Conservation (phyloP, 2,888 invertebrate species). For the Phengaris alcon region DNA sequence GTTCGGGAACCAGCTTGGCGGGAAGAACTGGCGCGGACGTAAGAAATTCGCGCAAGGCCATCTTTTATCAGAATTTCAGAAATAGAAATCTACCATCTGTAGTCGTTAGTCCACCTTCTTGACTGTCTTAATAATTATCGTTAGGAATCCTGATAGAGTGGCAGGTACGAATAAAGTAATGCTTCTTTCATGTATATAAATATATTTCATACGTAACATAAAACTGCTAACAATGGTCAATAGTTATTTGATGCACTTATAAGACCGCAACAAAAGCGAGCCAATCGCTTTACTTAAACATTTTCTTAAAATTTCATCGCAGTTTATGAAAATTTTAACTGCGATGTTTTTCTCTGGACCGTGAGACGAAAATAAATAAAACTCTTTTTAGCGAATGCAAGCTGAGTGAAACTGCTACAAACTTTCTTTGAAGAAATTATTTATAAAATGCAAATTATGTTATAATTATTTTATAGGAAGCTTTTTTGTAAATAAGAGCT, state of each 20-base stretch:
- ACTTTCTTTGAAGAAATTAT: constrained; percentile 17
- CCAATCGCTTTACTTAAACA: constrained; percentile 12
- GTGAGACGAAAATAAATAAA: constrained; percentile 30
- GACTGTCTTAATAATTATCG: too few species aligned
- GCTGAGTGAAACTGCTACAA: constrained; percentile 26
- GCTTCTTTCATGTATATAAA: neutral
- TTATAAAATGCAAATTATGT: constrained; percentile 28
- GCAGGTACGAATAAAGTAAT: neutral
- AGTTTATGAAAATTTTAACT: constrained; percentile 27
- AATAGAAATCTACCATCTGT: too few species aligned
- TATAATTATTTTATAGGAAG: constrained; percentile 19
- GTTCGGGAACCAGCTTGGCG: too few species aligned
- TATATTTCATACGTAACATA: neutral
- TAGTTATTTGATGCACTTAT: neutral
- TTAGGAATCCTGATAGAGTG: too few species aligned
- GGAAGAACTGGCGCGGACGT: too few species aligned
- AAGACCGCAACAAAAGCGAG: neutral
- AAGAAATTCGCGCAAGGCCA: too few species aligned
- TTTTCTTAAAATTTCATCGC: constrained; percentile 27
- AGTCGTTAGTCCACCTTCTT: too few species aligned
- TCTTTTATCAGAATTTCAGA: too few species aligned
- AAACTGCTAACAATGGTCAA: neutral
- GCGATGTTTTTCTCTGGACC: constrained; percentile 24
- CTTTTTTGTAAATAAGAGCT: neutral
- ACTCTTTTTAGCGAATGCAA: constrained; percentile 25